These are phyloP conservation scores for Parascotia fuliginaria DNA, from an alignment of 2,888 invertebrate genomes.

Conservation along the genomic window DNA sequence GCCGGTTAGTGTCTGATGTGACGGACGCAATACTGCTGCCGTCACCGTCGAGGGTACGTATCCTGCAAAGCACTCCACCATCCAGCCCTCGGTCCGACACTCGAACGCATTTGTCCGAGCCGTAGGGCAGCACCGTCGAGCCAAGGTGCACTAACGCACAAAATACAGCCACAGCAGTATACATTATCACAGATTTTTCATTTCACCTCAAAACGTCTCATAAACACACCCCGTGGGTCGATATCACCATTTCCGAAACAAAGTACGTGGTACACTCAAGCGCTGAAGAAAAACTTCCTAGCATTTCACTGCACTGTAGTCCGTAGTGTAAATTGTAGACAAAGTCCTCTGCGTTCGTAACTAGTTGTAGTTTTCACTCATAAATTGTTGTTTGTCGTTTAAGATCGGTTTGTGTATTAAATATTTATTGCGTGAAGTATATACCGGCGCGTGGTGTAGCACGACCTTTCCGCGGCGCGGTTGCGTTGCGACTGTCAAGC, in stretches of 20 bases:
- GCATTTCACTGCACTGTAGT: constrained; percentile 81
- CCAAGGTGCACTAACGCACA: constrained; percentile 85
- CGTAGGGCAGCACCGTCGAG: constrained; percentile 83
- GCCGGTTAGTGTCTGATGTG: constrained; percentile 88
- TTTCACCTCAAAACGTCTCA: constrained; percentile 83
- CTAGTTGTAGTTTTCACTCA: constrained; percentile 59
- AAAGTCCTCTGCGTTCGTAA: constrained; percentile 52
- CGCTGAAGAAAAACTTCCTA: constrained; percentile 78
- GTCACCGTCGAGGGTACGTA: constrained; percentile 89
- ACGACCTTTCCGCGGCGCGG: constrained; percentile 71
- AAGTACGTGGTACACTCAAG: constrained; percentile 79
- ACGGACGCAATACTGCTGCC: constrained; percentile 87
- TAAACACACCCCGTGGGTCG: constrained; percentile 85
- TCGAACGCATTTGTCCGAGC: constrained; percentile 80
- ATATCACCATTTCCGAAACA: constrained; percentile 86
- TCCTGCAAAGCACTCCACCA: constrained; percentile 88
- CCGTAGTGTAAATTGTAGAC: constrained; percentile 47
- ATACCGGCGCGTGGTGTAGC: constrained; percentile 64
- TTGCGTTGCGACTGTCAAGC: constrained; percentile 79
- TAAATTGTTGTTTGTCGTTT: constrained; percentile 57
- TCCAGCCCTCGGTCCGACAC: constrained; percentile 76
- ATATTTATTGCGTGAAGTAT: constrained; percentile 77
- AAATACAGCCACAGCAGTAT: constrained; percentile 71
- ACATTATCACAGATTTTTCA: constrained; percentile 85
- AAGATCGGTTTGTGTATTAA: constrained; percentile 74